phyloP scores from a whole-genome alignment of 2,888 invertebrate species.

The Sycophila texana region DNA sequence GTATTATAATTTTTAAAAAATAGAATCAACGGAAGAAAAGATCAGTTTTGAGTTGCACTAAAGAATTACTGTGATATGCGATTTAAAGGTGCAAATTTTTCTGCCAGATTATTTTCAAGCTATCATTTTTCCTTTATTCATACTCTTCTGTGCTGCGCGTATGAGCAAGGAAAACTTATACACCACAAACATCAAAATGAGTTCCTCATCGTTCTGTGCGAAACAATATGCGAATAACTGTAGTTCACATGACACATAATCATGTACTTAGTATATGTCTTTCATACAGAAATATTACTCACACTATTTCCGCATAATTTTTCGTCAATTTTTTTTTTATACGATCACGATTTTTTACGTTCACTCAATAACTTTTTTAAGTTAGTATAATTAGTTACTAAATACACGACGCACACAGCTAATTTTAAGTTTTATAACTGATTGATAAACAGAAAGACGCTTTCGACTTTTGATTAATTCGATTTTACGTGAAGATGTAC shows the following conservation, averaged over 20 bases:
- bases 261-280: slow-evolving; percentile 46
- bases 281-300: slow-evolving; percentile 39
- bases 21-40: neutral
- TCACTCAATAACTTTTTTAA: slow-evolving; percentile 6
- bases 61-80: slow-evolving; percentile 34
- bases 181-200: slow-evolving; percentile 27
- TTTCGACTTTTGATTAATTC: slow-evolving; percentile 8
- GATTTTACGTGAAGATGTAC: slow-evolving; percentile 21
- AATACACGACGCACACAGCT: slow-evolving; percentile 30
- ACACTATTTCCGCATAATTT: slow-evolving; percentile 25
- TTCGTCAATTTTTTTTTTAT: slow-evolving; percentile 8
- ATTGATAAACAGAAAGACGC: no score
- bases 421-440: slow-evolving; percentile 10
- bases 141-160: slow-evolving; percentile 23
- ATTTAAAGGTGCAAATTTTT: slow-evolving; percentile 24
- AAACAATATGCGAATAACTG: slow-evolving; percentile 42
- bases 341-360: slow-evolving; percentile 12
- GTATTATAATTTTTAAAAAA: neutral
- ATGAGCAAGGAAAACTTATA: slow-evolving; percentile 25
- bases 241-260: slow-evolving; percentile 41
- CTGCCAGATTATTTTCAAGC: slow-evolving; percentile 32
- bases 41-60: neutral
- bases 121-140: slow-evolving; percentile 41
- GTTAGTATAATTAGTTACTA: slow-evolving; percentile 34
- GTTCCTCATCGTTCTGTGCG: slow-evolving; percentile 45